Base-by-base conservation (phyloP, 2,888 invertebrate genomes). In the Girardia tigrina region DNA sequence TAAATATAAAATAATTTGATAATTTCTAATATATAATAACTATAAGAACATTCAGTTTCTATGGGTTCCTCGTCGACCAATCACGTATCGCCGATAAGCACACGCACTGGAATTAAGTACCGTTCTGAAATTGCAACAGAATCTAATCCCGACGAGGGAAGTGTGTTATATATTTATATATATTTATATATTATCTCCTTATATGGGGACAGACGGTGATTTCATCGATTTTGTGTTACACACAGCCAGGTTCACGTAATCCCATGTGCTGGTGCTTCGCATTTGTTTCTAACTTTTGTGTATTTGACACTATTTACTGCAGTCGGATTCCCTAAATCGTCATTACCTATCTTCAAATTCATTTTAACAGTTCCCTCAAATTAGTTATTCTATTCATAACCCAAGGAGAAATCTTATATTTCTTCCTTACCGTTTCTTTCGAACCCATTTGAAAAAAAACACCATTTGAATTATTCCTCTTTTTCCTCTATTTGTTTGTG, bases 191-290 rank as follows among this genome's bases (percentile, higher is more conserved):
- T 56, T 56, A 56, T 56, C 56, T 56, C 56, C 56, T 56, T 56
- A n/a, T 56, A 20, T 6, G 23, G 56, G 23, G 56, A 56, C 56
- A 56, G 56, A 56, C 56, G 56, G 56, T 56, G 23, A 56, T 56
- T 56, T 56, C 56, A 56, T 56, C 56, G 56, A 56, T 56, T 56
- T 56, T 56, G 56, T 56, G 56, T 23, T 56, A 56, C 56, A 56
- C 56, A 56, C 56, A 56, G 4, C 8, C 56, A 56, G n/a, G 56
- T 56, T 56, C 56, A 56, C 56, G 56, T 56, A 56, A 56, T 56
- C 56, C 20, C 4, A 56, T 56, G 56, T 56, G 56, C 23, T 56
- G 23, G 56, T 36, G 36, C 36, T 36, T 36, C 8, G 36, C n/a
- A 56, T 56, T 56, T 56, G 56, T 56, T 56, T 56, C 56, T 56